Evolutionary conservation across 2,888 invertebrate species (phyloP), one percentile per base, ranked within the genome.

Genomic region (Tenthredo scrophulariae): DNA sequence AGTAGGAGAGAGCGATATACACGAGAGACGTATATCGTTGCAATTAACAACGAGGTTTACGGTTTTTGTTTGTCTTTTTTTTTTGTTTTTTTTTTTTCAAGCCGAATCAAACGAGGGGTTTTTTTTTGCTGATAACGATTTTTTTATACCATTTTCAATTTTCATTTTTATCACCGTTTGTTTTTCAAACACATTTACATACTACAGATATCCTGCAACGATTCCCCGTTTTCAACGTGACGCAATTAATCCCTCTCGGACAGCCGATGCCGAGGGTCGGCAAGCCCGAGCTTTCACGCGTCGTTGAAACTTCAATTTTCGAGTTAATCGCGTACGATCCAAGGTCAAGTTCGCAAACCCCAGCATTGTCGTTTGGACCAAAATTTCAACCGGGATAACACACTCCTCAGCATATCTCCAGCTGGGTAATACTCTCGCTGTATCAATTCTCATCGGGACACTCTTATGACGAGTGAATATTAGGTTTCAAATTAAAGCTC

Each of bases 291-390:
- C 83, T 83, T 83, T 83, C 83, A 70, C 83, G 83, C 83, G 67
- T 83, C 43, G 83, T 70, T 83, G 67, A 83, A 83, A 67, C 83
- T 83, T 70, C 83, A 83, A 83, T 83, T 83, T 83, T 70, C 83
- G 46, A 83, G 83, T 67, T 83, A 83, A 83, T 83, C 67, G 67
- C 83, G 83, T 46, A 29, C 46, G 70, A 83, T 67, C 18, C 83
- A 83, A 83, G 83, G 83, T 83, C 83, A 83, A 67, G 83, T 83
- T 83, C 80, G 50, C 80, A 62, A 10, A 62, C 58, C 80, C 80
- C 43, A 43, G 43, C 40, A 74, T 43, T 74, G n/a, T 74, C 22
- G 29, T 74, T 74, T 43, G 3, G n/a, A 43, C n/a, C 72, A 3
- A 74, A 74, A 74, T 74, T 43, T 43, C 29, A 74, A 18, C 9